Evolutionary conservation across 2,113 vertebrate species (phyloP), one percentile per base, ranked within the genome.

Genomic region (Condylura cristata): DNA sequence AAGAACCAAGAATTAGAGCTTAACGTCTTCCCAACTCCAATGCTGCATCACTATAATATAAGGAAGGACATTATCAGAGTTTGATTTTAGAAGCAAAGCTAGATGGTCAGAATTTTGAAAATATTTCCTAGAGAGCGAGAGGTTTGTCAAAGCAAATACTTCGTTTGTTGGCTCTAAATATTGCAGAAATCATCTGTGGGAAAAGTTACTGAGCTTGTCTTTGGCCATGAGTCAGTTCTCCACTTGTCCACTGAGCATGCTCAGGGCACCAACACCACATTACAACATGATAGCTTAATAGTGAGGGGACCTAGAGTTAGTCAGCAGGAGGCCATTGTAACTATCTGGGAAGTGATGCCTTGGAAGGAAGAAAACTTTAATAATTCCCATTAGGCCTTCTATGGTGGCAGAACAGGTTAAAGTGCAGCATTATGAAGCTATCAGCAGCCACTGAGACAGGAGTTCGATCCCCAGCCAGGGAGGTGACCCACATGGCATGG

Each of bases 61-160:
- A 79, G 26, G 48, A 75, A 90, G 90, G 22, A 20, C 32, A 6
- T 24, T 8, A 32, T 46, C 28, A 44, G 16, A 44, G 37, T 6
- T 37, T 78, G 83, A 88, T 81, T 83, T 90, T 48, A 81, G 48
- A 84, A 82, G 37, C 41, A 81, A 82, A 92, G 37, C 30, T 51
- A 87, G 20, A 93, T 9, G 2, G 8, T 41, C 44, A 83, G 60
- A 70, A 78, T 61, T 90, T 76, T 83, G 16, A 58, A 88, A 95
- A 60, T 37, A 80, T 0, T 0, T 56, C 24, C 30, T 9, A 16
- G 17, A 84, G 58, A 75, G 22, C 32, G 6, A 93, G 56, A 71
- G 4, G 0, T 88, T 71, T 44, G 2, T 76, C 28, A 58, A 53
- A 20, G 79, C 34, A 70, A 44, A 61, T 24, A 22, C 17, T 92